Base-by-base conservation (phyloP, 23 tunicate species). In the Trididemnum miniatum region DNA sequence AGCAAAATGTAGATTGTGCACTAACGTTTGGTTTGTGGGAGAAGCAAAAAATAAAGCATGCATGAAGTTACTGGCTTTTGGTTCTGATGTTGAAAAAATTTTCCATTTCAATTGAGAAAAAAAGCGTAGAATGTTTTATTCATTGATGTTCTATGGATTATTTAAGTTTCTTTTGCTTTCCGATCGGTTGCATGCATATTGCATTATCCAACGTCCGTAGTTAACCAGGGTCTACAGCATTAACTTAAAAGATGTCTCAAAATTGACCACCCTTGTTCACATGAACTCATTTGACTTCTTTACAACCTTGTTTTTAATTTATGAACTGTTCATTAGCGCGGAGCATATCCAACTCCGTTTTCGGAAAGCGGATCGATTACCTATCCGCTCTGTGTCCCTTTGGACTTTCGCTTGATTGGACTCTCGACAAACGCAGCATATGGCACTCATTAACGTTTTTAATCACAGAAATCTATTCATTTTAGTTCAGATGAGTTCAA, bases 281-380 rank as follows among this genome's bases (percentile, higher is more conserved):
- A n/a, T n/a, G 67, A 62, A 62, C 67, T 24, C 67, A 62, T 24
- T 12, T 62, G 67, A 24, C 67, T 49, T 18, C 67, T 5, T 22
- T n/a, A 12, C 29, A 12, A 62, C 67, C 67, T 62, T 62, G 67
- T 62, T 62, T 62, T 24, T 62, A 62, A 62, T 62, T 62, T 62
- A 62, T 62, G 67, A 62, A 62, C 67, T 12, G n/a, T 4, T 22
- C 67, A 49, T 49, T 49, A 49, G 18, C 57, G n/a, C n/a, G 57
- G 57, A 9, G 57, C 67, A 26, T 62, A 3, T n/a, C n/a, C 5
- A 24, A 24, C 29, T 62, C n/a, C 67, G 26, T 62, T 62, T 62
- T 49, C 12, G 15, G 15, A n/a, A 62, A 62, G 4, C 29, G 67
- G 29, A 62, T 62, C 67, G 67, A 62, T 62, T 3, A 12, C 67